phyloP scores from a whole-genome alignment of 2,888 invertebrate species.

The Pycnomerus fuliginosus region DNA sequence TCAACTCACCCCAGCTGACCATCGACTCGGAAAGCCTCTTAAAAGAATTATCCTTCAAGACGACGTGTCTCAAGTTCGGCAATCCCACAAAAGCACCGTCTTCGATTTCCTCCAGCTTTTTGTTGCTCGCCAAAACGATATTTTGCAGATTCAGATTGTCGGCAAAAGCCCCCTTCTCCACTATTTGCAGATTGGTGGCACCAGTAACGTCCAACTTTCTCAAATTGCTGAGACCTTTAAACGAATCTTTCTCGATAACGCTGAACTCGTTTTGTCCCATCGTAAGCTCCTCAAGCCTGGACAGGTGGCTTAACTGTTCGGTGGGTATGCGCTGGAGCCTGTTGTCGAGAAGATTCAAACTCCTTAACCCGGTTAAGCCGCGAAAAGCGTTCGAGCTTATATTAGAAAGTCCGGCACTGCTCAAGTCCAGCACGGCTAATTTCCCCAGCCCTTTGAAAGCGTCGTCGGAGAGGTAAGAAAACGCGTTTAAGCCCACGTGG shows the following conservation, averaged over 20 bases:
- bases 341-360: conserved; percentile 78
- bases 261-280: conserved; percentile 83
- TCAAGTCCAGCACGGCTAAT: conserved; percentile 74
- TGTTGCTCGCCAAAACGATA: conserved; percentile 74
- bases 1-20: conserved; percentile 76
- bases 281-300: conserved; percentile 75
- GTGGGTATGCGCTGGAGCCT: conserved; percentile 74
- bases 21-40: conserved; percentile 74
- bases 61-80: conserved; percentile 75
- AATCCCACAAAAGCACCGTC: conserved; percentile 76
- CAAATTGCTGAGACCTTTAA: conserved; percentile 75
- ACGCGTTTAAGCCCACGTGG: conserved; percentile 81
- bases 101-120: conserved; percentile 69
- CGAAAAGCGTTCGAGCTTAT: conserved; percentile 75
- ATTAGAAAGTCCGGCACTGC: conserved; percentile 77
- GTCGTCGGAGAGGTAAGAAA: conserved; percentile 72
- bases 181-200: conserved; percentile 68
- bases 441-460: conserved; percentile 76
- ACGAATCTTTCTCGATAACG: conserved; percentile 69
- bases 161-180: conserved; percentile 76
- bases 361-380: conserved; percentile 74
- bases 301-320: conserved; percentile 67
- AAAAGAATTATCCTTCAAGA: conserved; percentile 77
- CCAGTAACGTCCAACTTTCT: conserved; percentile 77
- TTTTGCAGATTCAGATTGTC: conserved; percentile 81